Evolutionary conservation across 2,797 vertebrate genomes (phyloP).

Genomic region (Pangasius djambal): DNA sequence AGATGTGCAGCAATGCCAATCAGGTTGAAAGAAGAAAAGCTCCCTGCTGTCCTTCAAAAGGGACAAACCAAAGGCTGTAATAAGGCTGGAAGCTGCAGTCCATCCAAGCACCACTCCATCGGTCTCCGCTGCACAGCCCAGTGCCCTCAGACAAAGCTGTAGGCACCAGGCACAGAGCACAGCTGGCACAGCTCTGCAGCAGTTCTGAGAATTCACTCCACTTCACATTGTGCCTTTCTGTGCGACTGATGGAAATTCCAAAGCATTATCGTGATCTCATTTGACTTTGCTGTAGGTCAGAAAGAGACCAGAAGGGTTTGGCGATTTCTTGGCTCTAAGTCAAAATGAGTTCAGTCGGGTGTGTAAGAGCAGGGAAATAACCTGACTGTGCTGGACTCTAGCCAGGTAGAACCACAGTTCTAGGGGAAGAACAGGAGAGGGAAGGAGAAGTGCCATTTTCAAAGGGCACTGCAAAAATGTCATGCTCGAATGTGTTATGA

Average conservation of each 20-base stretch:
- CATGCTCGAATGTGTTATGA: constrained; percentile 22
- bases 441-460: constrained; percentile 31
- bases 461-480: constrained; percentile 26
- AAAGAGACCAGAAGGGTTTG: background rate
- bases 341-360: background rate
- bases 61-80: constrained; percentile 26
- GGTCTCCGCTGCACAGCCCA: constrained; percentile 50
- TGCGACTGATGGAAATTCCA: constrained; percentile 33
- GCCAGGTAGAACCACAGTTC: background rate
- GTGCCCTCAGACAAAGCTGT: constrained; percentile 54
- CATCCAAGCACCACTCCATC: constrained; percentile 17
- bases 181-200: constrained; percentile 30
- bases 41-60: background rate
- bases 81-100: constrained; percentile 14
- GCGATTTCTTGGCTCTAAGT: background rate
- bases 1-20: constrained; percentile 49
- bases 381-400: background rate
- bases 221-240: background rate
- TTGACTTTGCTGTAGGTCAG: constrained; percentile 20
- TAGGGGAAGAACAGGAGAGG: background rate
- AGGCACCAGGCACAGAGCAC: constrained; percentile 24
- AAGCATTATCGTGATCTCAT: constrained; percentile 14
- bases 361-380: background rate
- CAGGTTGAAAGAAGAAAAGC: constrained; percentile 17
- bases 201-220: constrained; percentile 29